Evolutionary conservation across 1,140 invertebrate genomes (phyloP), one percentile per base, ranked within the genome.

Genomic region (Zelostemma sp.): DNA sequence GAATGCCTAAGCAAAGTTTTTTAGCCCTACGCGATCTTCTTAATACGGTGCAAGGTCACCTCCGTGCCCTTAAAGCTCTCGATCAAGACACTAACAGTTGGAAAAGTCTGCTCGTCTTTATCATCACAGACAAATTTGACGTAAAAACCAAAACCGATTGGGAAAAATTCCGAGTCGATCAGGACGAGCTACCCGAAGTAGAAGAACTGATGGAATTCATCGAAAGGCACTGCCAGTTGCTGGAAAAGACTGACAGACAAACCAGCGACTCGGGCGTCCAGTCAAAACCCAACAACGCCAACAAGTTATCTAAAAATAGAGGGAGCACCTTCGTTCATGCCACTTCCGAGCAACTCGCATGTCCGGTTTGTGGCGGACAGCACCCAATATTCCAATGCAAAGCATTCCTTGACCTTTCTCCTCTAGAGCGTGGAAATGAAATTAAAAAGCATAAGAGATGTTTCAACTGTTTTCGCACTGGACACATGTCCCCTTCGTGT

Each of bases 101-200:
- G 69, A 25, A 70, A 40, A 54, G 55, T n/a, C 28, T 72, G 15
- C n/a, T 74, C 6, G 59, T 72, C 17, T 71, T 43, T 25, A 15
- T 74, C 6, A 41, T 71, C 6, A 14, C 25, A 0, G 48, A 55
- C 28, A 73, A 70, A 38, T 31, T 73, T 12, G 62, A 73, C 51
- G 4, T 17, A 5, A 25, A 47, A 19, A 73, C 71, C 1, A 57
- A 33, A 17, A 19, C 19, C 4, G 51, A 55, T 6, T 55, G 51
- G 40, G 40, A 55, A 28, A 43, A 16, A n/a, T 2, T 21, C 0
- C 4, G 19, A 9, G 43, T 28, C 12, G 19, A 55, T 15, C 9
- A 11, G 15, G 21, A 28, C n/a, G 17, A 21, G 8, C 9, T 14
- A 12, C 28, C 54, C 12, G 47, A 1, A 0, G 15, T 19, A 0